These are phyloP conservation scores for Periophthalmus magnuspinnatus DNA, from an alignment of 2,797 vertebrate species.

Conservation along the genomic window DNA sequence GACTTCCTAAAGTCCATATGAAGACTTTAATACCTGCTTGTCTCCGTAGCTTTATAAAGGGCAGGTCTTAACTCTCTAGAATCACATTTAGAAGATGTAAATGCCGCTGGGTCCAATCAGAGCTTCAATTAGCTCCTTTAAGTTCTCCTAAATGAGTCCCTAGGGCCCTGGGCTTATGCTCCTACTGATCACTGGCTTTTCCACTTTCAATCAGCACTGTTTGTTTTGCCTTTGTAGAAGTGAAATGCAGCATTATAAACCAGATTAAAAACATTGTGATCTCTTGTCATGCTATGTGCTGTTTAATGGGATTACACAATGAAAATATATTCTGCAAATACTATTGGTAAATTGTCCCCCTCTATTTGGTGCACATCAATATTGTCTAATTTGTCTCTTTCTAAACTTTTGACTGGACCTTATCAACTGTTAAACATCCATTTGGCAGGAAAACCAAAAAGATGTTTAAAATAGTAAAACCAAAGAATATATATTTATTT, in stretches of 20 bases:
- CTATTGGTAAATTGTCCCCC: too few relatives aligned
- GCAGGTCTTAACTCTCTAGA: not conserved
- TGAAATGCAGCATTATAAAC: not conserved
- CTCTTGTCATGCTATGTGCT: not conserved
- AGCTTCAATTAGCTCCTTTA: slow-evolving; percentile 6
- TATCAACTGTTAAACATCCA: too few relatives aligned
- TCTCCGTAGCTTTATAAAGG: not conserved
- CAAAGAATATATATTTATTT: too few relatives aligned
- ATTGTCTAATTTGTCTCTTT: too few relatives aligned
- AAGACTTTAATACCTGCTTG: not conserved
- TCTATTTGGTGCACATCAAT: too few relatives aligned
- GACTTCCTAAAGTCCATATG: not conserved
- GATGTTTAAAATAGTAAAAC: too few relatives aligned
- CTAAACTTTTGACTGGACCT: too few relatives aligned
- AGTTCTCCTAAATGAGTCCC: not conserved
- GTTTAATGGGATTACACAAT: not conserved
- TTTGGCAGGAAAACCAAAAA: too few relatives aligned
- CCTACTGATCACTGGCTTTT: not conserved
- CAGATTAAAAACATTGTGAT: not conserved
- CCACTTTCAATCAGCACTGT: slow-evolving; percentile 1
- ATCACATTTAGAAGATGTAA: not conserved
- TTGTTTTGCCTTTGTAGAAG: slow-evolving; percentile 3
- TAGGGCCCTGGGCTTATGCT: not conserved
- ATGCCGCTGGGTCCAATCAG: not conserved
- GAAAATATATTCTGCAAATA: not conserved